Conservation (phyloP, 92 coral and sea anemone genomes). For the Phenganax stokvisi region DNA sequence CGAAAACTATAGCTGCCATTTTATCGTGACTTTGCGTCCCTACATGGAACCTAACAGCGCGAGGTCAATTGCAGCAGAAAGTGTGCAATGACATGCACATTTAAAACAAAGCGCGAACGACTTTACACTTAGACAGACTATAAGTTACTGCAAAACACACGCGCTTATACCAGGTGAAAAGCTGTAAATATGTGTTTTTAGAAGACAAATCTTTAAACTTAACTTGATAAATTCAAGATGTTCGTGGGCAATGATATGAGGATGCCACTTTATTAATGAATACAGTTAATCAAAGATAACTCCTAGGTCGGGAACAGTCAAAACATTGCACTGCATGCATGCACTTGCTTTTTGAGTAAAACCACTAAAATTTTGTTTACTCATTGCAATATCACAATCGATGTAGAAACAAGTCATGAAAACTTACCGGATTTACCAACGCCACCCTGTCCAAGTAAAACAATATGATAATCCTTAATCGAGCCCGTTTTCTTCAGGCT, state of each 20-base stretch:
- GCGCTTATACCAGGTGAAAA: not conserved
- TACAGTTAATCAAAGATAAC: conserved; percentile 36
- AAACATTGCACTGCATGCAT: conserved; percentile 27
- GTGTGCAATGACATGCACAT: not conserved
- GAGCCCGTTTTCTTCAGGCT: conserved; percentile 50
- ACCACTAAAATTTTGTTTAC: conserved; percentile 29
- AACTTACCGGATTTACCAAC: conserved; percentile 84
- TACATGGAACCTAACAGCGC: conserved; percentile 16
- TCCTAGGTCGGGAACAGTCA: conserved; percentile 7
- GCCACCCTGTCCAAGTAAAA: conserved; percentile 77
- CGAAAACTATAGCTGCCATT: not conserved
- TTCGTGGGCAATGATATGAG: conserved; percentile 13
- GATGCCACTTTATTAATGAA: conserved; percentile 38
- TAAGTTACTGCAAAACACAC: not conserved
- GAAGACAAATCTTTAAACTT: not conserved
- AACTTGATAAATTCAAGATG: conserved; percentile 28
- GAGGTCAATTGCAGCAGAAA: conserved; percentile 18
- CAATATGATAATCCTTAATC: conserved; percentile 64
- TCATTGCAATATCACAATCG: not conserved
- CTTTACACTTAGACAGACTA: not conserved
- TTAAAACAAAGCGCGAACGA: not conserved
- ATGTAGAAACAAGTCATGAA: not conserved
- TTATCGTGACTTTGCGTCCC: conserved; percentile 18
- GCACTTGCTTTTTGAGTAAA: conserved; percentile 1
- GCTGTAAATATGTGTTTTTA: not conserved